A percentile compares a stretch with the other conserved stretches of the same genome.
These are phyloP conservation scores for Cercopithecus mona DNA, from an alignment of 2,113 vertebrate species.

Conservation along the genomic window DNA sequence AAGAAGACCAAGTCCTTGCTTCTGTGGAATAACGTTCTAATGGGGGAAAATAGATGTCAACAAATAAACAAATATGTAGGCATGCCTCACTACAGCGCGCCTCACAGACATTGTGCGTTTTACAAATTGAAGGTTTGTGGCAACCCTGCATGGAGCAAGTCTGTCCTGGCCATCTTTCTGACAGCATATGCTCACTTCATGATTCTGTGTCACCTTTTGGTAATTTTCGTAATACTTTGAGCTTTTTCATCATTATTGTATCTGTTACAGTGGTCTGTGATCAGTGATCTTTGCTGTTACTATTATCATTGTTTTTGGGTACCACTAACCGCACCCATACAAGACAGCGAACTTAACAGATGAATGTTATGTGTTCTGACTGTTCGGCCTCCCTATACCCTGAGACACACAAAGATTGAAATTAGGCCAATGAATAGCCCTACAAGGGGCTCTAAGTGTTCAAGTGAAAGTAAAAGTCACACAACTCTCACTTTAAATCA, in stretches of 20 bases:
- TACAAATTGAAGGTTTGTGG: neutral
- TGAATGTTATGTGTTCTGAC: neutral
- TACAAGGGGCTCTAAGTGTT: neutral
- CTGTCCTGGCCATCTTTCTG: neutral
- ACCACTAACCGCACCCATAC: neutral
- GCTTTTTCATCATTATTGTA: neutral
- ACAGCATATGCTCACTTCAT: neutral
- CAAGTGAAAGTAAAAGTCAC: neutral
- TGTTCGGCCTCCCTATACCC: neutral
- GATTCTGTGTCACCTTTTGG: neutral
- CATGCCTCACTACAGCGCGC: neutral
- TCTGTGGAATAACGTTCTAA: neutral
- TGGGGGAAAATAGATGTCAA: neutral
- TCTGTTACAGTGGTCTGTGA: neutral
- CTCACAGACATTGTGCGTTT: neutral
- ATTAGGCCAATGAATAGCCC: neutral
- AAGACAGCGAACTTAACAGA: neutral
- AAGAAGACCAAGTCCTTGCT: neutral
- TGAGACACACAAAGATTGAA: neutral
- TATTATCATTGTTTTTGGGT: neutral
- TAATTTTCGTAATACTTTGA: neutral
- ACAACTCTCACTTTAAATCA: neutral
- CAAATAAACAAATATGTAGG: neutral
- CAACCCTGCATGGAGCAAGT: no score
- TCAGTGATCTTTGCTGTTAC: neutral